phyloP scores from a whole-genome alignment of 2,797 vertebrate species.

The Mionectes olivaceus region DNA sequence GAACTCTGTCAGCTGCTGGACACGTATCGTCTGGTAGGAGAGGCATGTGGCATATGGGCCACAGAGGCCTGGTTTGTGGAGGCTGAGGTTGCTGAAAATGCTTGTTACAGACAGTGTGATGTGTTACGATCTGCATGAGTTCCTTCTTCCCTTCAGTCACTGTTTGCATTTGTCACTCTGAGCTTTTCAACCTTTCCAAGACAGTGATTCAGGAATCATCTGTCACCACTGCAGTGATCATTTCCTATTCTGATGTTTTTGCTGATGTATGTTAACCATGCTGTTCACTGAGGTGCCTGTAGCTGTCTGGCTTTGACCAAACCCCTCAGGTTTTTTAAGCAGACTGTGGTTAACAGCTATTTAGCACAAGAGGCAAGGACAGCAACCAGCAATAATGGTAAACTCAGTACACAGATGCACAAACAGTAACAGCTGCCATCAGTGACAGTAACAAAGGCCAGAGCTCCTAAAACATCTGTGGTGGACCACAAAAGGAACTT shows the following conservation, averaged over 20 bases:
- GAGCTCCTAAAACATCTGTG: not conserved
- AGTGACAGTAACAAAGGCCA: not conserved
- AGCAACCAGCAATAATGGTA: not conserved
- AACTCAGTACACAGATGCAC: not conserved
- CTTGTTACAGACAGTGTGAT: not conserved
- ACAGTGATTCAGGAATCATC: slow-evolving; percentile 5
- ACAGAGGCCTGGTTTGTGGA: not conserved
- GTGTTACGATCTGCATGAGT: not conserved
- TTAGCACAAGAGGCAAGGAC: not conserved
- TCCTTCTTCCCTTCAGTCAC: not conserved
- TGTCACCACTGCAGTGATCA: not conserved
- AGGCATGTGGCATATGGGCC: not conserved
- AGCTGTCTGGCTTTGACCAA: not conserved
- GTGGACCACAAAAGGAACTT: not conserved
- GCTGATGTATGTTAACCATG: not conserved
- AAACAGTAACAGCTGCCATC: not conserved
- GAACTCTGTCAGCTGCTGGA: slow-evolving; percentile 17
- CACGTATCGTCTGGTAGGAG: not conserved
- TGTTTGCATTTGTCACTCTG: not conserved
- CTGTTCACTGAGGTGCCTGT: not conserved
- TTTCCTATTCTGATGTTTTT: not conserved
- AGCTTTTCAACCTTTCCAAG: not conserved
- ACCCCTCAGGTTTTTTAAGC: not conserved
- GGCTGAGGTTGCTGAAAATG: not conserved
- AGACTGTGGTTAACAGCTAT: not conserved